Base-by-base conservation (phyloP, 1,140 invertebrate genomes). In the Ostrea edulis region DNA sequence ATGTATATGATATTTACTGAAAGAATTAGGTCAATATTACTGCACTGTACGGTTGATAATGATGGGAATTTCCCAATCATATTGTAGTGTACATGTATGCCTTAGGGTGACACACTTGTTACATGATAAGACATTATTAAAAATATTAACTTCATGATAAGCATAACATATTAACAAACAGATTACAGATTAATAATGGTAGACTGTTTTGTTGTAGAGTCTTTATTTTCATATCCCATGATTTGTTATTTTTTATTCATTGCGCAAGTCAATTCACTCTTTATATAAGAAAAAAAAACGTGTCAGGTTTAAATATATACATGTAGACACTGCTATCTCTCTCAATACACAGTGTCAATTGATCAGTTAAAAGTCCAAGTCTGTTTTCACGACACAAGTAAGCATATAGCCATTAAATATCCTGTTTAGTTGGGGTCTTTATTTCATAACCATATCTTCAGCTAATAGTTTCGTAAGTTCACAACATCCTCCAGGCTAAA, bases 391-490 rank as follows among this genome's bases (percentile, higher is more conserved):
- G 29, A 77, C 29, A 77, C 25, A 77, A 77, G 29, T 25, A 77
- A 29, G 29, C 55, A 62, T 77, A 77, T 35, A 35, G 68, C 68
- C 29, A 77, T 77, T 77, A 77, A 77, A 29, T 77, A 77, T 77
- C 68, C 68, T 22, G 22, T 35, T 12, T 14, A 25, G 22, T 14
- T 17, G 7, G 55, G 17, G 17, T 58, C 55, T 62, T 62, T 62
- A 62, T 62, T 62, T 62, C 55, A 62, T 62, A 62, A 62, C 55
- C 55, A 62, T 62, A 77, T 77, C 68, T 25, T 35, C 25, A 77
- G 68, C 68, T 77, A 20, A 62, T n/a, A 62, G 58, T 62, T 77
- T 77, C 25, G 68, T 77, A 77, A 77, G 68, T 77, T 77, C 68
- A 77, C 29, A 35, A 77, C 68, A 77, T 25, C 68, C 68, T 77